These are phyloP conservation scores for Cephus sareptanus DNA, from an alignment of 2,888 invertebrate species.

Conservation along the genomic window DNA sequence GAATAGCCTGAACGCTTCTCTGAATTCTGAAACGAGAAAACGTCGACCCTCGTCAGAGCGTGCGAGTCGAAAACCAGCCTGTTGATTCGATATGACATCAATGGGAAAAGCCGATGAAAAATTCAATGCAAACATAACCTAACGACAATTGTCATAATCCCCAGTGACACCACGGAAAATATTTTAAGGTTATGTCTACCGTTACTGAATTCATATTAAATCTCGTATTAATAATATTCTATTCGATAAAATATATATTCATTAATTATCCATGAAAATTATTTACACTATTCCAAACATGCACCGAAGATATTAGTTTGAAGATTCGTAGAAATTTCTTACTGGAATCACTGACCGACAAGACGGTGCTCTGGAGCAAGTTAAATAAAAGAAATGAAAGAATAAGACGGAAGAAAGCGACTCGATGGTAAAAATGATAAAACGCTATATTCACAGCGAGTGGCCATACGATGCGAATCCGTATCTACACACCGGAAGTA, in stretches of 20 bases:
- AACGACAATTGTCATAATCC: background rate
- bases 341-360: background rate
- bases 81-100: background rate
- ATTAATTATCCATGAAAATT: too few species aligned
- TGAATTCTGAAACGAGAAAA: conserved; percentile 73
- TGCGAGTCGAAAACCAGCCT: background rate
- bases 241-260: too few species aligned
- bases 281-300: too few species aligned
- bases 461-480: background rate
- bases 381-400: background rate
- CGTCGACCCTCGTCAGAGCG: background rate
- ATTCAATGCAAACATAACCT: conserved; percentile 8
- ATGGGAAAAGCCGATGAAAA: conserved; percentile 13
- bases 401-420: background rate
- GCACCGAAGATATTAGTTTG: too few species aligned
- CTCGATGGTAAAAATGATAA: background rate
- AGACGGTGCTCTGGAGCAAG: background rate
- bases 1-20: conserved; percentile 87
- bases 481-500: background rate
- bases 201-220: too few species aligned
- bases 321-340: background rate
- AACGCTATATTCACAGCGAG: background rate
- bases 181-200: too few species aligned
- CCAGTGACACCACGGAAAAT: too few species aligned
- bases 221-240: too few species aligned